These are phyloP conservation scores for Trichomycterus rosablanca DNA, from an alignment of 2,113 vertebrate species.

Conservation along the genomic window DNA sequence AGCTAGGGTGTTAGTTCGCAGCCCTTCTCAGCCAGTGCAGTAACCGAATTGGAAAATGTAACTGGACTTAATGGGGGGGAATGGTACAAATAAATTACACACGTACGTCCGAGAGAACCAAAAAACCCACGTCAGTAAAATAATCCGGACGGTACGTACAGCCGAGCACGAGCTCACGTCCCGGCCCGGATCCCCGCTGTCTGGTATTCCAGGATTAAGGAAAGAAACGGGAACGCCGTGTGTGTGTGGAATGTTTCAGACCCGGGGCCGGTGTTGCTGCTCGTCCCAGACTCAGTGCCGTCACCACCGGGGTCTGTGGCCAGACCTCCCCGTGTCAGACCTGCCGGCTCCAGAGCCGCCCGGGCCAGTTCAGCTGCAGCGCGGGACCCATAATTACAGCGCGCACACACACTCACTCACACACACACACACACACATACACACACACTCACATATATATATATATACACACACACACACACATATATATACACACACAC, in stretches of 20 bases:
- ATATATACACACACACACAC: too few relatives aligned
- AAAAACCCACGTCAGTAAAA: slow-evolving; percentile 4
- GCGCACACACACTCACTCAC: slow-evolving; percentile 28
- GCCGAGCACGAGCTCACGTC: slow-evolving; percentile 7
- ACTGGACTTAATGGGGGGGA: too few relatives aligned
- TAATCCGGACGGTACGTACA: slow-evolving; percentile 15
- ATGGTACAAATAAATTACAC: too few relatives aligned
- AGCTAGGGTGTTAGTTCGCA: too few relatives aligned
- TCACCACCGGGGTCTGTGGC: slow-evolving; percentile 78
- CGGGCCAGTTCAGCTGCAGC: slow-evolving; percentile 74
- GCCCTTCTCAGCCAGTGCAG: too few relatives aligned
- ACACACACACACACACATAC: too few relatives aligned
- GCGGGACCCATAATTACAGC: slow-evolving; percentile 75
- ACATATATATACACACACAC: too few relatives aligned
- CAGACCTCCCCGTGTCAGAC: slow-evolving; percentile 80
- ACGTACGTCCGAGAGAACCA: too few relatives aligned
- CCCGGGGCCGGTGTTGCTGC: slow-evolving; percentile 76
- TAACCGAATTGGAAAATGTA: too few relatives aligned
- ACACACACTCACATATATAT: too few relatives aligned
- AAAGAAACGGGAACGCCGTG: slow-evolving; percentile 54
- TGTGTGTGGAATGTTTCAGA: slow-evolving; percentile 74
- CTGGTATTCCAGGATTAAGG: slow-evolving; percentile 41
- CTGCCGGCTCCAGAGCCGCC: slow-evolving; percentile 78
- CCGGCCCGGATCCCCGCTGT: slow-evolving; percentile 25
- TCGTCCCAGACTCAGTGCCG: slow-evolving; percentile 81